These are phyloP conservation scores for Numenius phaeopus DNA, from an alignment of 2,797 vertebrate genomes.

Conservation along the genomic window DNA sequence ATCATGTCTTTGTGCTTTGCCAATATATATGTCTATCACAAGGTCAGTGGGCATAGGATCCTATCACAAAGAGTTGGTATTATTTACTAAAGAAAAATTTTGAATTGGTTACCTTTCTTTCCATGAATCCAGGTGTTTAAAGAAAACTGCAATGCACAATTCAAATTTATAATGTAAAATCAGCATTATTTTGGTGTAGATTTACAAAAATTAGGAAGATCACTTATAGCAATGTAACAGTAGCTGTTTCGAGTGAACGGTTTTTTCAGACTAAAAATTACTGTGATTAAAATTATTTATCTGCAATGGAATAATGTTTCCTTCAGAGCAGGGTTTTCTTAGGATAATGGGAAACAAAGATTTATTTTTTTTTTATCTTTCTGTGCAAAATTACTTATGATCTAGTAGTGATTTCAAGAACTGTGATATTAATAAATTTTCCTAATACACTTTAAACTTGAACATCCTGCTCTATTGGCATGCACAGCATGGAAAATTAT, in stretches of 20 bases:
- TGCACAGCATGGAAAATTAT: not conserved
- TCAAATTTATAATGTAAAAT: not conserved
- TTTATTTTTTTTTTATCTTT: not conserved
- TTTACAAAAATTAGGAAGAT: not conserved
- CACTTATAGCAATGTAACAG: not conserved
- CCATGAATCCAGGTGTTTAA: not conserved
- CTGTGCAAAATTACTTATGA: not conserved
- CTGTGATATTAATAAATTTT: not conserved
- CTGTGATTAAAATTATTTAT: not conserved
- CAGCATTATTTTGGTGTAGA: not conserved
- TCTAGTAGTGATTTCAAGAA: not conserved
- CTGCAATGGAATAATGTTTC: not conserved
- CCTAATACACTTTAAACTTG: not conserved
- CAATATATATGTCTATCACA: not conserved
- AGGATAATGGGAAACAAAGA: not conserved
- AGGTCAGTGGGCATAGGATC: not conserved
- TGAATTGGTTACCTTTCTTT: not conserved
- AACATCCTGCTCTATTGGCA: not conserved
- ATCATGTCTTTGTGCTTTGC: not conserved
- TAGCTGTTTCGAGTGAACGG: not conserved
- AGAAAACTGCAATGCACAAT: not conserved
- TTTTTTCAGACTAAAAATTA: not conserved
- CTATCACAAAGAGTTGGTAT: not conserved
- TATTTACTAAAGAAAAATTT: not conserved
- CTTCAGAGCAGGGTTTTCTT: not conserved